A percentile compares a stretch with the other conserved stretches of the same genome.
Conservation (phyloP, 2,888 invertebrate genomes). For the Psococerastis gibbosa region DNA sequence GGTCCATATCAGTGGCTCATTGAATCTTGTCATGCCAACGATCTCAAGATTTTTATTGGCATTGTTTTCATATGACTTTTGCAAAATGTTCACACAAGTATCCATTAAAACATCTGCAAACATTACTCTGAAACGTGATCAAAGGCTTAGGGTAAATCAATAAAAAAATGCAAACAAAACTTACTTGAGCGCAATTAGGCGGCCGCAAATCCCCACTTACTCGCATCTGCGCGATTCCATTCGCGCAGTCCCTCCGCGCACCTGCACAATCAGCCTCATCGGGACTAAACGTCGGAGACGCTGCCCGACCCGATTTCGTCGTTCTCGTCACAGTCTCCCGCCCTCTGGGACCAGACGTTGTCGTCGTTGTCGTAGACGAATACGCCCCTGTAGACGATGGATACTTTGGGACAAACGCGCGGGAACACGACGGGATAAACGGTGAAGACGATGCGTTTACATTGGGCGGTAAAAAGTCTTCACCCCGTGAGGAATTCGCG, state of each 20-base stretch:
- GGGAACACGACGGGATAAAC: neutral
- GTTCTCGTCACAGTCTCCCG: neutral
- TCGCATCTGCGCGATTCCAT: neutral
- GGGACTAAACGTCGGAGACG: neutral
- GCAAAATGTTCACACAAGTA: no score
- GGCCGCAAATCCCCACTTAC: neutral
- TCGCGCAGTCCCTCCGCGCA: neutral
- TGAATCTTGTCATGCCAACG: no score
- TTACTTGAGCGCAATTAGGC: neutral
- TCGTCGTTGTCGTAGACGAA: neutral
- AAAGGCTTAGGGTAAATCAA: no score
- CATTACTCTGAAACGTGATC: no score
- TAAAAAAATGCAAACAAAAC: no score
- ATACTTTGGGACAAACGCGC: neutral
- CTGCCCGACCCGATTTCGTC: neutral
- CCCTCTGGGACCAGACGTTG: neutral
- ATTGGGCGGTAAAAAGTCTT: neutral
- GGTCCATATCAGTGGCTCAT: no score
- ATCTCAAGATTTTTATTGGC: no score
- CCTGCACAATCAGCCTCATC: neutral
- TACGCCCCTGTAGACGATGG: neutral
- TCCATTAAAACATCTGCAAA: no score
- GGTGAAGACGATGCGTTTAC: constrained; percentile 4
- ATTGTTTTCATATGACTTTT: no score
- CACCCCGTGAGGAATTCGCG: constrained; percentile 8